Evolutionary conservation across 2,797 vertebrate species (phyloP), one percentile per base, ranked within the genome.

Genomic region (Sebastes umbrosus): DNA sequence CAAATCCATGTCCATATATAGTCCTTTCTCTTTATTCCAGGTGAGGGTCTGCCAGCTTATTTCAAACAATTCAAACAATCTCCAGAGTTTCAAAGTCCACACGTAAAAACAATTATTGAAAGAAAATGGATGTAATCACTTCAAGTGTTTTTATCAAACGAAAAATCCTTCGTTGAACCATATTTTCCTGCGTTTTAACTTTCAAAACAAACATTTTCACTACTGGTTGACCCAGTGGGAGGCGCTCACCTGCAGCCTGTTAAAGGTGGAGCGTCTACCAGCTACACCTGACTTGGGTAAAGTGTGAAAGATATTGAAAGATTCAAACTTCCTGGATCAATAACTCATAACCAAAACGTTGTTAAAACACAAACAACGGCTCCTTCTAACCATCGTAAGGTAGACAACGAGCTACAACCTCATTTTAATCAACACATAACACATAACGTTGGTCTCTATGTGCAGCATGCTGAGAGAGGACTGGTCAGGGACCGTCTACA

Each of bases 31-130:
- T 24, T 24, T 14, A 16, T 36, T 14, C 12, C n/a, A 24, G 6
- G 24, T 0, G 3, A 5, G 27, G 8, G 27, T 31, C 8, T 14
- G 4, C 14, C 11, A 22, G 63, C 0, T 25, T 8, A 43, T 24
- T 39, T 65, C 31, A 63, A 63, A 63, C 60, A 1, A 22, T 14
- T 36, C 1, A 3, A 63, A 34, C 7, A 27, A 63, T 43, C 0
- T 63, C 20, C 31, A 0, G 63, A 14, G 24, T 25, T 27, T 43
- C 1, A 10, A 43, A 65, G 13, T 10, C n/a, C 34, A 65, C 4
- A 65, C 8, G n/a, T 24, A 36, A 34, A 27, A 36, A 64, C 32
- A 32, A 13, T 22, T 22, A 43, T 43, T 39, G 1, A 39, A 39
- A 9, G 13, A 39, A 24, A 39, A 65, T 13, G 24, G 8, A 18